Evolutionary conservation across 1,140 invertebrate species (phyloP).

Genomic region (Lethrus apterus): DNA sequence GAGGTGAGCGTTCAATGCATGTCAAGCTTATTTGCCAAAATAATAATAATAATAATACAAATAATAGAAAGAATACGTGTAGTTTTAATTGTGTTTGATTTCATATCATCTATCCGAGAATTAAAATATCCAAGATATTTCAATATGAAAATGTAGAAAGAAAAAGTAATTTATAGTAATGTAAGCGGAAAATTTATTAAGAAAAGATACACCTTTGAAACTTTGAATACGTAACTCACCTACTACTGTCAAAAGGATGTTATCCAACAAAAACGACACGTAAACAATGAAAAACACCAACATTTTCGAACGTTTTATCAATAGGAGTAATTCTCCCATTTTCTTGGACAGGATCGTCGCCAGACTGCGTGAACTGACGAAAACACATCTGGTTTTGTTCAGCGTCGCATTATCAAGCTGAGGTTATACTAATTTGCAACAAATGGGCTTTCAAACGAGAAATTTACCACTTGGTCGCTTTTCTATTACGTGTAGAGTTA

Average conservation of each 20-base stretch:
- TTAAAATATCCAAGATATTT: background rate
- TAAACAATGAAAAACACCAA: constrained; percentile 54
- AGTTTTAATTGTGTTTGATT: background rate
- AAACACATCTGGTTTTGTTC: constrained; percentile 16
- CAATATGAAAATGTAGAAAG: too few relatives aligned
- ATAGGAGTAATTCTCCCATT: constrained; percentile 15
- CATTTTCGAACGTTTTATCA: constrained; percentile 34
- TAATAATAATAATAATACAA: too few relatives aligned
- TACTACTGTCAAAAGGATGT: constrained; percentile 68
- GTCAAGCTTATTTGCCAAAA: too few relatives aligned
- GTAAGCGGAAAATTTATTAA: background rate
- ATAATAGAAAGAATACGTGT: background rate
- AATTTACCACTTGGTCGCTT: constrained; percentile 33
- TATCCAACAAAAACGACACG: constrained; percentile 64
- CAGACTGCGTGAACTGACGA: background rate
- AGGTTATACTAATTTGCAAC: constrained; percentile 23
- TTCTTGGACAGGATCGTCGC: constrained; percentile 1
- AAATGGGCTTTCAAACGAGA: constrained; percentile 27
- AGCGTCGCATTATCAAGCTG: constrained; percentile 1
- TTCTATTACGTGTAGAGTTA: too few relatives aligned
- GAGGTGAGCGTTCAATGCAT: too few relatives aligned
- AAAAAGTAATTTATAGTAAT: background rate
- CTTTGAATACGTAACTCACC: constrained; percentile 51
- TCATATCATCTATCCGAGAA: background rate
- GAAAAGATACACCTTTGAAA: background rate